Conservation (phyloP, 2,888 invertebrate genomes). For the Melanotus villosus region DNA sequence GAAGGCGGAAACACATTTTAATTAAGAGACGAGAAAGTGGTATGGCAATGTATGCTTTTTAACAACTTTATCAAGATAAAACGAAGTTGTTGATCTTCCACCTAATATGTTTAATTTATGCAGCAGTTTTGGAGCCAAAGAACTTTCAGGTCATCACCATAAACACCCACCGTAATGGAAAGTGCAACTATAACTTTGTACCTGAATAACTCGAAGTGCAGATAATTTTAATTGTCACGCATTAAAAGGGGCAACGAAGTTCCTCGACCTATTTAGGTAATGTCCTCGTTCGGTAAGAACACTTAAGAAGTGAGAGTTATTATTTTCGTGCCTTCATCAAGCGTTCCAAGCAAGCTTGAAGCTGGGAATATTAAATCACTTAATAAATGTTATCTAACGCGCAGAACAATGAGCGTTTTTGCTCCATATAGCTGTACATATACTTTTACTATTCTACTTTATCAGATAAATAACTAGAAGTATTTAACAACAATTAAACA, state of each 20-base stretch:
- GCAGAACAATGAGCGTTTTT: not conserved
- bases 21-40: too few species aligned
- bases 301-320: not conserved
- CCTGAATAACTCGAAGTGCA: too few species aligned
- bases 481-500: slow-evolving; percentile 1
- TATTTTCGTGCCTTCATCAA: not conserved
- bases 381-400: not conserved
- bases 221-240: too few species aligned
- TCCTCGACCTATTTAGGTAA: too few species aligned
- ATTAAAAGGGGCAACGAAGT: too few species aligned
- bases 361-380: not conserved
- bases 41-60: too few species aligned
- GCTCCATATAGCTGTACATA: not conserved
- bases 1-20: too few species aligned
- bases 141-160: not conserved
- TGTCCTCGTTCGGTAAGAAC: too few species aligned
- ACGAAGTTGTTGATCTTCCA: not conserved
- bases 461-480: not conserved
- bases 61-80: too few species aligned
- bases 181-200: too few species aligned
- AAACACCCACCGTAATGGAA: not conserved
- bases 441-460: not conserved
- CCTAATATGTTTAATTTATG: not conserved
- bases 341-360: too few species aligned
- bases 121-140: not conserved